These are phyloP conservation scores for Orchesella flavescens DNA, from an alignment of 2,888 invertebrate species.

Conservation along the genomic window DNA sequence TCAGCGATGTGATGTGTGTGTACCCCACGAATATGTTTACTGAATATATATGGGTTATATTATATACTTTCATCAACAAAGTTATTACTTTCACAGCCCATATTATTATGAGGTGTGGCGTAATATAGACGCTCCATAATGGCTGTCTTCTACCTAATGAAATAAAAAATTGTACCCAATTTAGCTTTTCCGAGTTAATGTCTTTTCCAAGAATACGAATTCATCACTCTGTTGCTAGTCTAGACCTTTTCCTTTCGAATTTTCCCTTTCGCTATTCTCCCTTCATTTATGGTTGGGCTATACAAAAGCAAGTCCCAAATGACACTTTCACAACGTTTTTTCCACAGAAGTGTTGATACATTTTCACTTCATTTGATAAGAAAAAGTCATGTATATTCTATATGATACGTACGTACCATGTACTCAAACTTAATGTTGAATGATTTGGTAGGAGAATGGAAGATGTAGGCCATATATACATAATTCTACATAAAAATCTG, in stretches of 20 bases:
- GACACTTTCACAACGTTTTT: background rate
- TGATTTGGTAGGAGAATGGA: no score
- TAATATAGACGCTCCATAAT: slow-evolving; percentile 45
- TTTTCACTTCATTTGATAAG: slow-evolving; percentile 12
- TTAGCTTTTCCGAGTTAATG: slow-evolving; percentile 56
- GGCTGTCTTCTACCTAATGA: slow-evolving; percentile 58
- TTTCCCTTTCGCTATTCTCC: slow-evolving; percentile 22
- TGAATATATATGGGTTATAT: no score
- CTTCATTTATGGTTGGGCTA: background rate
- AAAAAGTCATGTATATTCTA: background rate
- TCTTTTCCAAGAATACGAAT: slow-evolving; percentile 47
- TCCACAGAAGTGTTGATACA: background rate
- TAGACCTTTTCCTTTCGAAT: slow-evolving; percentile 16
- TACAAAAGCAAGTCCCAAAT: slow-evolving; percentile 10
- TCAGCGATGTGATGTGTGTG: no score
- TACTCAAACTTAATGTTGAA: no score
- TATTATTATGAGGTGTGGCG: slow-evolving; percentile 44
- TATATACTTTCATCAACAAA: no score
- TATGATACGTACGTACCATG: background rate
- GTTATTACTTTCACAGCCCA: background rate
- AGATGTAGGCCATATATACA: no score
- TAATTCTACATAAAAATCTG: no score
- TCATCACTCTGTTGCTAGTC: slow-evolving; percentile 41
- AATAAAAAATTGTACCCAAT: slow-evolving; percentile 61
- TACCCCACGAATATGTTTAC: no score